Evolutionary conservation across 37 sponge, comb jelly and placozoan genomes (phyloP).

Genomic region (Sycon ciliatum): DNA sequence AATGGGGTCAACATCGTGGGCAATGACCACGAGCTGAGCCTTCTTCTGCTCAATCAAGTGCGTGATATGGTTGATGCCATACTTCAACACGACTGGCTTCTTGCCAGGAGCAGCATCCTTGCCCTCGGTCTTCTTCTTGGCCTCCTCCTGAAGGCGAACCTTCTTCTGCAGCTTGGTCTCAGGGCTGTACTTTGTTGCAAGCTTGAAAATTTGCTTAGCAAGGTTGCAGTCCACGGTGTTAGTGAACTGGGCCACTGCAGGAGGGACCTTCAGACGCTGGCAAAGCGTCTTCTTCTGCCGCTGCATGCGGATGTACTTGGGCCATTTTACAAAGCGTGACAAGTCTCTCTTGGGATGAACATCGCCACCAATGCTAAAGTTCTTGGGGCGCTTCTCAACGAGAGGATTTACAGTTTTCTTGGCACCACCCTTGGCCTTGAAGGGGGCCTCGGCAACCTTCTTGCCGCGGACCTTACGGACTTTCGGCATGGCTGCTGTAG

Average conservation of each 20-base stretch:
- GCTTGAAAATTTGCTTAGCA: slow-evolving; percentile 69
- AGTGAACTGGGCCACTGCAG: slow-evolving; percentile 87
- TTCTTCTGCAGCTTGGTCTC: slow-evolving; percentile 84
- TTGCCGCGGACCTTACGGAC: too few species aligned
- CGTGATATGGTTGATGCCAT: slow-evolving; percentile 92
- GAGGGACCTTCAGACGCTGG: slow-evolving; percentile 94
- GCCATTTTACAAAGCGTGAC: slow-evolving; percentile 87
- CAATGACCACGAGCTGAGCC: slow-evolving; percentile 86
- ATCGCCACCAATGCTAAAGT: slow-evolving; percentile 95
- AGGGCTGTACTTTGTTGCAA: slow-evolving; percentile 88
- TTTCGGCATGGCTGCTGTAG: too few species aligned
- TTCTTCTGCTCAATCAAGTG: slow-evolving; percentile 89
- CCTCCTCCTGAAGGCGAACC: slow-evolving; percentile 55
- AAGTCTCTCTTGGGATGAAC: slow-evolving; percentile 90
- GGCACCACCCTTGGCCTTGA: slow-evolving; percentile 38
- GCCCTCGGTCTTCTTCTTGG: slow-evolving; percentile 66
- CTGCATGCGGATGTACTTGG: slow-evolving; percentile 88
- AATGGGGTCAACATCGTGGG: slow-evolving; percentile 97
- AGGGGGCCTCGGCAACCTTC: slow-evolving; percentile 79
- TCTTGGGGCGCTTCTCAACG: slow-evolving; percentile 87
- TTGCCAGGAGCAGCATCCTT: slow-evolving; percentile 36
- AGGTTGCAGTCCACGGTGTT: slow-evolving; percentile 81
- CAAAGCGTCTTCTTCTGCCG: slow-evolving; percentile 75
- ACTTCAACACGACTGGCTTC: slow-evolving; percentile 79
- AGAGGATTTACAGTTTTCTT: slow-evolving; percentile 86